Evolutionary conservation across 2,888 invertebrate genomes (phyloP), one percentile per base, ranked within the genome.

Genomic region (Drosophila infuscata): DNA sequence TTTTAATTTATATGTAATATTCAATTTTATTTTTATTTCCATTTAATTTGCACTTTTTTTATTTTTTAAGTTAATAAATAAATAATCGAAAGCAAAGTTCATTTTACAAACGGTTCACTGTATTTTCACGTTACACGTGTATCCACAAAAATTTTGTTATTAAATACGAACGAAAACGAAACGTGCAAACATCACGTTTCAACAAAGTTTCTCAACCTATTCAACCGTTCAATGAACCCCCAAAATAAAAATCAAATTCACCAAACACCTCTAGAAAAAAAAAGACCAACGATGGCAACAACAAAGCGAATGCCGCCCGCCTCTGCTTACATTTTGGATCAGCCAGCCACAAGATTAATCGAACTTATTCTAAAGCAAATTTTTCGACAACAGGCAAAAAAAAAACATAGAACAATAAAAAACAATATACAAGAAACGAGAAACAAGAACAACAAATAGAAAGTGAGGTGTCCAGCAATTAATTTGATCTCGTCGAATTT

Each of bases 201-300:
- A 86, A 63, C 35, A 73, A 46, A 46, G 64, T 54, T 76, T 76
- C 51, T 62, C 61, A 46, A 58, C 29, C 20, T 58, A 32, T 9
- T 54, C n/a, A 20, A 43, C 20, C 83, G 83, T 89, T 83, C 83
- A 83, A 84, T 82, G 83, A 83, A 89, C 83, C 66, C 72, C 12
- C 12, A 2, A 41, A 41, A 41, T n/a, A 35, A 51, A 41, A 46
- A 54, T 48, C 41, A 64, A 79, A 75, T 64, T 52, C 62, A 64
- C 60, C 59, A 60, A 61, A 51, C 64, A 70, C 71, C 65, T 70
- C 33, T 41, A 49, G 35, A 8, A 15, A 20, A n/a, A 15, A 46
- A 46, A 25, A 4, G 8, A 20, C 20, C 46, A 46, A n/a, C 35
- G 36, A 30, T 29, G 35, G 36, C 58, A 54, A 41, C 32, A 56